Base-by-base conservation (phyloP, 2,113 vertebrate species). In the Phocoena phocoena region DNA sequence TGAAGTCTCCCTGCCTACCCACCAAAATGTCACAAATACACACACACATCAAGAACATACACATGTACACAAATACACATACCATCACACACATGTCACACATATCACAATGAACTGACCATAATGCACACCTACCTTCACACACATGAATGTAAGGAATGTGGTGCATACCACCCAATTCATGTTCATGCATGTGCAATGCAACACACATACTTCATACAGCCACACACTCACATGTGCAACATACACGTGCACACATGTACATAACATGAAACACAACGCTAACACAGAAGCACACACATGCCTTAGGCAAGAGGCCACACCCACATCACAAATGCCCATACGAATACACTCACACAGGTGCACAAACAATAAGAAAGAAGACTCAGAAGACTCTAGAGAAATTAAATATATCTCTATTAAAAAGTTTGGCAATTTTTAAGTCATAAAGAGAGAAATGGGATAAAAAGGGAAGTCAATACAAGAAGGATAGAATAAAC, bases 41-140 rank as follows among this genome's bases (percentile, higher is more conserved):
- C 62, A 76, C 7, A 50, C 1, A 84, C 50, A 71, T 70, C 31
- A 80, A n/a, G 55, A 79, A 31, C 44, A 81, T 3, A 36, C 3
- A 28, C 21, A 13, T 3, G 3, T 17, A 58, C 62, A 38, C 33
- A 68, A 3, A 76, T 0, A 41, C 12, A n/a, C 2, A n/a, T 2
- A 60, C 13, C 18, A 55, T 15, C 18, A 60, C 36, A 60, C 3
- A 25, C 1, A 8, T 23, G 10, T 38, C 3, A 85, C 31, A 84
- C 5, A 9, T 2, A 89, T 67, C 10, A 38, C 12, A 26, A 26
- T 2, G 41, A 58, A 36, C 50, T 70, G 18, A 73, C 28, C n/a
- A 70, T 17, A 70, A 5, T 2, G 26, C 18, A 68, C 14, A 53
- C 14, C n/a, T 62, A 50, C 1, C 6, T 1, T 47, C 11, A 47